Conservation (phyloP, 2,888 invertebrate species). For the Vannuccia rotundouncinata region DNA sequence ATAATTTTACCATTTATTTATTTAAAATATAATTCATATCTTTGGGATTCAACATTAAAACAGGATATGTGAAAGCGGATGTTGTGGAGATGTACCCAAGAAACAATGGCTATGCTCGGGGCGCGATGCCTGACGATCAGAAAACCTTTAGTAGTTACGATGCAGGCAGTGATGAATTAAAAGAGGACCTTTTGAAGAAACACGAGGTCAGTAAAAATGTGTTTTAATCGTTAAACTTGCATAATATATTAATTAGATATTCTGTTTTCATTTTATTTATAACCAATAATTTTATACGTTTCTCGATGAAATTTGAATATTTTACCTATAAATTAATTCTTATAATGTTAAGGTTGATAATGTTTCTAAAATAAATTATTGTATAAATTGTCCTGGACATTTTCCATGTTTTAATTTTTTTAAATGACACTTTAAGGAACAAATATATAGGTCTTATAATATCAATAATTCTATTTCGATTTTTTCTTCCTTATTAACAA, state of each 20-base stretch:
- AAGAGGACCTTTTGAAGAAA: conserved; percentile 27
- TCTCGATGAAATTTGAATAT: neutral
- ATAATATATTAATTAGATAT: neutral
- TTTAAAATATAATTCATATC: too few species aligned
- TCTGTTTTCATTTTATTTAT: neutral
- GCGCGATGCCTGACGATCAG: conserved; percentile 34
- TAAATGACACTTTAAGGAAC: too few species aligned
- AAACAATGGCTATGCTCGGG: conserved; percentile 5
- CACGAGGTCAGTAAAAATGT: conserved; percentile 30
- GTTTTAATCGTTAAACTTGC: neutral
- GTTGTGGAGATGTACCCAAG: conserved; percentile 30
- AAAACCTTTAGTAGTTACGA: conserved; percentile 37
- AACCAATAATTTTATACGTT: neutral
- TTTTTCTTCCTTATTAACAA: neutral
- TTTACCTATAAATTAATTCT: too few species aligned
- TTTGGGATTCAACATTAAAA: too few species aligned
- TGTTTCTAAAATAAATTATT: too few species aligned
- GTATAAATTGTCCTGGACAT: too few species aligned
- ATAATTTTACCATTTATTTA: too few species aligned
- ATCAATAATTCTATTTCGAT: neutral
- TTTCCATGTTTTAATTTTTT: too few species aligned
- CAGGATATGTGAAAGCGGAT: conserved; percentile 32
- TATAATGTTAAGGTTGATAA: too few species aligned
- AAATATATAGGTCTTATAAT: too few species aligned
- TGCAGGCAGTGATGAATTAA: conserved; percentile 29